Base-by-base conservation (phyloP, 1,140 invertebrate species). In the Ostrea denselamellosa region DNA sequence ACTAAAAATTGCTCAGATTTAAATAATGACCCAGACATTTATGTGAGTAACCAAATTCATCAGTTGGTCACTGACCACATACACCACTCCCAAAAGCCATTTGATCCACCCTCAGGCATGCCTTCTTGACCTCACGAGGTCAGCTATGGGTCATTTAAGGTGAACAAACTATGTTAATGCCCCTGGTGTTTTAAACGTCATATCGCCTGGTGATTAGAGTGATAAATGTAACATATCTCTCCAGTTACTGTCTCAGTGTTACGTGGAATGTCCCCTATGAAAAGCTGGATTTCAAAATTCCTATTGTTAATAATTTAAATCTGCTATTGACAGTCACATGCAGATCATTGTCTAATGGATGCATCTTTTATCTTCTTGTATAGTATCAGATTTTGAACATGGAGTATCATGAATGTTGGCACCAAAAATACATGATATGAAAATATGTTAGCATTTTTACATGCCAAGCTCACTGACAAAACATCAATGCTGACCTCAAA, bases 181-280 rank as follows among this genome's bases (percentile, higher is more conserved):
- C 68, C 68, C 68, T 44, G 68, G 12, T 34, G 28, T 77, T 77
- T 14, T 77, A 77, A 28, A 22, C 17, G 28, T 77, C 68, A 77
- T 77, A 77, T 14, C 28, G 3, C 0, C 7, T 4, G 28, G 25
- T 77, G 25, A 77, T 77, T 77, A 77, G 68, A 34, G 25, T 77
- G 68, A 77, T 77, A 77, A 77, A 77, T 77, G 68, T 77, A 28
- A 34, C 22, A 28, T 77, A 77, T 77, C 10, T 8, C 68, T 77
- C 68, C 22, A 77, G 22, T 77, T 77, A 77, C 68, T 44, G 68
- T 77, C 68, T 28, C 68, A 25, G 12, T 12, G 28, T 77, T 14
- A 77, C 28, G 12, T 77, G 68, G 28, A 77, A 77, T 77, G 68
- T 9, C 25, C 8, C 17, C 10, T 8, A n/a, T 12, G 10, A 71